Base-by-base conservation (phyloP, 1,140 invertebrate species). In the Luehdorfia chinensis region DNA sequence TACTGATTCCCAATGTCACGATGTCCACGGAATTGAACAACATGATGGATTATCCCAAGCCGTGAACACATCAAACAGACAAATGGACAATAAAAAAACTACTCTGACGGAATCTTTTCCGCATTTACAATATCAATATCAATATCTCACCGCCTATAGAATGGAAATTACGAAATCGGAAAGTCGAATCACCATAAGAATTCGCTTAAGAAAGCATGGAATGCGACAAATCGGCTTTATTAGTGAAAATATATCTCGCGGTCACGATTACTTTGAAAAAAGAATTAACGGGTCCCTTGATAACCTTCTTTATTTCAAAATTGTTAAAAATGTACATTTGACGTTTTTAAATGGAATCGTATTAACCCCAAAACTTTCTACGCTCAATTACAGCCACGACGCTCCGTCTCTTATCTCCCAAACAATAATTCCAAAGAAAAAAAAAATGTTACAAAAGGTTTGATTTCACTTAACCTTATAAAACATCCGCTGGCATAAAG, bases 391-490 rank as follows among this genome's bases (percentile, higher is more conserved):
- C 25, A 30, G 34, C n/a, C 12, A 33, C 7, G 18, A 16, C 34
- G 9, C n/a, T n/a, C 18, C 33, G 32, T 15, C 12, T 39, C 25
- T 43, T 43, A 43, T 43, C 39, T 27, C n/a, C 4, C 8, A 1
- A 25, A 43, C 39, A 43, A 41, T 41, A 41, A 43, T 43, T 30
- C 25, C 39, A 16, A 31, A 2, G n/a, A 31, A 31, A 7, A 9
- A 31, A 9, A 21, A 28, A 12, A 43, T 18, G 39, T 43, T 28
- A 60, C 52, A 66, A 58, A 59, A 62, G 63, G 50, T 63, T 63
- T 58, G 59, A 59, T 71, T 74, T 71, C 70, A 68, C 65, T 62
- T 55, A 45, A 50, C 32, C 34, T 49, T 55, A 66, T 67, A 62
- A 62, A 67, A 61, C 59, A 62, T 56, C 64, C 48, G 43, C 25